Evolutionary conservation across 2,888 invertebrate genomes (phyloP).

Genomic region (Cryptus armator): DNA sequence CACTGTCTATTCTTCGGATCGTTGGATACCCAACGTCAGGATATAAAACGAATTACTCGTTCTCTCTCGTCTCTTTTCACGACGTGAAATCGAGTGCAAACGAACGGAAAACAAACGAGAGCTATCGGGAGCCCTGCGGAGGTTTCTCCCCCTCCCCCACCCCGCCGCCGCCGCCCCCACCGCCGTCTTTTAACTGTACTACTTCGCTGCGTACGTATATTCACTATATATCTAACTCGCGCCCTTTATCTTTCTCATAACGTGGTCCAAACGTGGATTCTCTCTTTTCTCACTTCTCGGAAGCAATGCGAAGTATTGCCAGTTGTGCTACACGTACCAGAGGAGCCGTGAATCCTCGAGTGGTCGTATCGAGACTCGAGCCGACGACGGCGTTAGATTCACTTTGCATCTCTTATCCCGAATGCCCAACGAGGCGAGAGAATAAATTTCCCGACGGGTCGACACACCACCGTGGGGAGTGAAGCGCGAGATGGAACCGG

Average conservation of each 20-base stretch:
- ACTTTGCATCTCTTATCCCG: slow-evolving; percentile 69
- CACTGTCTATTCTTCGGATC: slow-evolving; percentile 26
- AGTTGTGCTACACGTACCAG: background rate
- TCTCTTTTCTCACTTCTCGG: slow-evolving; percentile 6
- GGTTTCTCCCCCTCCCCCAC: slow-evolving; percentile 9
- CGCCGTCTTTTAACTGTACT: background rate
- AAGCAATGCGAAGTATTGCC: slow-evolving; percentile 25
- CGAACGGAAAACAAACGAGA: slow-evolving; percentile 55
- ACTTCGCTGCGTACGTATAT: slow-evolving; percentile 11
- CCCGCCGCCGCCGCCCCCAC: too few relatives aligned
- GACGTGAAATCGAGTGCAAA: slow-evolving; percentile 56
- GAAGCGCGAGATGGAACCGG: slow-evolving; percentile 66
- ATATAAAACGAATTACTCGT: slow-evolving; percentile 46
- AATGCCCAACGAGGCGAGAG: slow-evolving; percentile 67
- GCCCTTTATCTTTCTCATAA: background rate
- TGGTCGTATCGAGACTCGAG: slow-evolving; percentile 67
- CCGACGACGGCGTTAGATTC: slow-evolving; percentile 68
- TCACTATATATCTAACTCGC: background rate
- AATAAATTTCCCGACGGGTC: slow-evolving; percentile 69
- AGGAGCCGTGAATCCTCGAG: slow-evolving; percentile 62
- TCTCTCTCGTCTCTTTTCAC: slow-evolving; percentile 34
- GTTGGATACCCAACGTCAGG: slow-evolving; percentile 21
- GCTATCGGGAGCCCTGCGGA: slow-evolving; percentile 29
- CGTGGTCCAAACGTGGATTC: background rate
- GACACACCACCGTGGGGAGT: slow-evolving; percentile 43